phyloP scores from a whole-genome alignment of 2,113 vertebrate genomes.

The Aphyosemion australe region DNA sequence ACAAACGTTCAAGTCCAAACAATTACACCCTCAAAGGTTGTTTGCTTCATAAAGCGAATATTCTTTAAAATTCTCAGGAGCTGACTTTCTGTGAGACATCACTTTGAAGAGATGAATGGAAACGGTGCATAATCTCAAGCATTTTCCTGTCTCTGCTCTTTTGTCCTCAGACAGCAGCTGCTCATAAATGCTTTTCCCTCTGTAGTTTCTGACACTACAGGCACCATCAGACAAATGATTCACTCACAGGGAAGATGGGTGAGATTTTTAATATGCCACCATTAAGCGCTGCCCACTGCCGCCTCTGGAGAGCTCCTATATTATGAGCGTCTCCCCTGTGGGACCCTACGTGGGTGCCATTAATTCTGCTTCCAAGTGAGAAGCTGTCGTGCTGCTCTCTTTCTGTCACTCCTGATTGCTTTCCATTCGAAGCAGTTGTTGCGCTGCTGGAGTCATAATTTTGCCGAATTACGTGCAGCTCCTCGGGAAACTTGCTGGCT shows the following conservation, averaged over 20 bases:
- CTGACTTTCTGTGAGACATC: not conserved
- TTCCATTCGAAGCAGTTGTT: not conserved
- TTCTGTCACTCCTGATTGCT: slow-evolving; percentile 16
- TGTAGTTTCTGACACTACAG: slow-evolving; percentile 16
- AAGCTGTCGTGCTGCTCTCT: slow-evolving; percentile 28
- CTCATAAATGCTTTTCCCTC: not conserved
- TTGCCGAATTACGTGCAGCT: not conserved
- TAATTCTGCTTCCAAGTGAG: slow-evolving; percentile 15
- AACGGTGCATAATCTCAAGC: slow-evolving; percentile 5
- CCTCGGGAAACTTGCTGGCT: not conserved
- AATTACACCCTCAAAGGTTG: not conserved
- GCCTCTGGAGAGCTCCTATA: slow-evolving; percentile 25
- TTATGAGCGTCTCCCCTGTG: slow-evolving; percentile 12
- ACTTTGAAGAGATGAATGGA: not conserved
- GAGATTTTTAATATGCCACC: slow-evolving; percentile 23
- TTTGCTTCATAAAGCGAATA: not conserved
- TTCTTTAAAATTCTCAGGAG: not conserved
- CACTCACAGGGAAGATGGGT: slow-evolving; percentile 17
- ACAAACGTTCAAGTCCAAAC: too few relatives aligned
- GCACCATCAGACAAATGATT: slow-evolving; percentile 29
- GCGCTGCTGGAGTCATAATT: not conserved
- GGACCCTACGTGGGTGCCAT: slow-evolving; percentile 31
- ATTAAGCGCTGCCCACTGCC: slow-evolving; percentile 44
- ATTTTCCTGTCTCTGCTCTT: not conserved
- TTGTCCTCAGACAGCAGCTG: slow-evolving; percentile 2